These are phyloP conservation scores for Disparrhopalites patrizii DNA, from an alignment of 2,888 invertebrate species.

Conservation along the genomic window DNA sequence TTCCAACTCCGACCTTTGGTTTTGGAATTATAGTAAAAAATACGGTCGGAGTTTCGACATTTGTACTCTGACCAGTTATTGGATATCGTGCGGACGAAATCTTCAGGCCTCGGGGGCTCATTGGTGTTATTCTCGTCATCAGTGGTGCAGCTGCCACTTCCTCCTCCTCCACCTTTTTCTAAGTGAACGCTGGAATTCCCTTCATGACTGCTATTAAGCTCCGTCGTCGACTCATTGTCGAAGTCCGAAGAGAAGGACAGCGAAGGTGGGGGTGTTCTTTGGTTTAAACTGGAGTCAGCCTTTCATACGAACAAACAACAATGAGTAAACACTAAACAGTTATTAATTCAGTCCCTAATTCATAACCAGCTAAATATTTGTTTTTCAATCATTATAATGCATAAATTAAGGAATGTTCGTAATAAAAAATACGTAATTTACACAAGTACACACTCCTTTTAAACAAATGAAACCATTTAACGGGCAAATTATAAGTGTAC, in stretches of 20 bases:
- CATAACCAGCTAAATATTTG: too few relatives aligned
- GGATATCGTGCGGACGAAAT: constrained; percentile 35
- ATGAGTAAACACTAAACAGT: background rate
- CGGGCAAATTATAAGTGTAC: too few relatives aligned
- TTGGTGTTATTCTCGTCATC: background rate
- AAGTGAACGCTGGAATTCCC: background rate
- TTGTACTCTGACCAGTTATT: constrained; percentile 47
- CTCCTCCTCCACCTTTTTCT: constrained; percentile 1
- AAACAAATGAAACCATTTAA: too few relatives aligned
- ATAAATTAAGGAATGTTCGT: too few relatives aligned
- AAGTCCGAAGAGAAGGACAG: background rate
- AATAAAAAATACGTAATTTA: too few relatives aligned
- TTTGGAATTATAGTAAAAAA: constrained; percentile 45
- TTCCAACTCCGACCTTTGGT: constrained; percentile 45
- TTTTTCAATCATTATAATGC: too few relatives aligned
- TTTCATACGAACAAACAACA: too few relatives aligned
- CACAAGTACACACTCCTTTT: too few relatives aligned
- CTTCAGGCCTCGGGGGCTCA: constrained; percentile 22
- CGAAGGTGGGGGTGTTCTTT: background rate
- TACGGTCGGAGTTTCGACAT: constrained; percentile 34
- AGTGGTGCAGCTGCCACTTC: background rate
- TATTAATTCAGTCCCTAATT: too few relatives aligned
- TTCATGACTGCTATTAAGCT: background rate
- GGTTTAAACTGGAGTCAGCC: background rate
- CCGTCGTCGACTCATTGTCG: background rate